Conservation (phyloP, 2,888 invertebrate species). For the Sympetrum striolatum region DNA sequence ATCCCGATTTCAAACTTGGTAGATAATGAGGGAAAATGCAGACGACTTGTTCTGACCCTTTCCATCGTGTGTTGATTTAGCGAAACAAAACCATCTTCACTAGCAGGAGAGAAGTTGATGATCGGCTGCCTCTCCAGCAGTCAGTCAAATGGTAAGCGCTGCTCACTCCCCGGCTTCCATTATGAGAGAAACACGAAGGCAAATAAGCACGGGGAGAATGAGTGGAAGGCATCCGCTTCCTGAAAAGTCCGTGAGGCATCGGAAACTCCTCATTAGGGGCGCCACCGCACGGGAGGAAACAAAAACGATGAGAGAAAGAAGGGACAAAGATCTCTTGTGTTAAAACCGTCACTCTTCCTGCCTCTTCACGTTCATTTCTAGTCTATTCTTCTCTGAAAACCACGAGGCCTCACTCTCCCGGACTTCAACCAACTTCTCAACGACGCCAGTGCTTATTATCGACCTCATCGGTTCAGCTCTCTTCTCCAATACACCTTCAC, state of each 20-base stretch:
- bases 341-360: background rate
- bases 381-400: background rate
- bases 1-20: no score
- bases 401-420: background rate
- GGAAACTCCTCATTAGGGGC: conserved; percentile 32
- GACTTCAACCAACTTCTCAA: background rate
- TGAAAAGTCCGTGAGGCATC: background rate
- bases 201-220: background rate
- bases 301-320: background rate
- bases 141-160: no score
- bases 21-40: no score
- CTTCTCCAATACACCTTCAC: background rate
- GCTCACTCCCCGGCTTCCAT: background rate
- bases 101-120: no score
- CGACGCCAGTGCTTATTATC: background rate
- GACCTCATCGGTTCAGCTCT: background rate
- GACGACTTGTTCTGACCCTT: no score
- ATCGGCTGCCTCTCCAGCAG: no score
- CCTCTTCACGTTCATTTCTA: background rate
- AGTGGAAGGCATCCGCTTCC: background rate
- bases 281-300: conserved; percentile 2
- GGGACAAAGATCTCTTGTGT: background rate
- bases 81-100: no score
- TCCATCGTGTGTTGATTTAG: no score
- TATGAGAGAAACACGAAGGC: background rate